These are phyloP conservation scores for Microdon myrmicae DNA, from an alignment of 2,888 invertebrate species.

Conservation along the genomic window DNA sequence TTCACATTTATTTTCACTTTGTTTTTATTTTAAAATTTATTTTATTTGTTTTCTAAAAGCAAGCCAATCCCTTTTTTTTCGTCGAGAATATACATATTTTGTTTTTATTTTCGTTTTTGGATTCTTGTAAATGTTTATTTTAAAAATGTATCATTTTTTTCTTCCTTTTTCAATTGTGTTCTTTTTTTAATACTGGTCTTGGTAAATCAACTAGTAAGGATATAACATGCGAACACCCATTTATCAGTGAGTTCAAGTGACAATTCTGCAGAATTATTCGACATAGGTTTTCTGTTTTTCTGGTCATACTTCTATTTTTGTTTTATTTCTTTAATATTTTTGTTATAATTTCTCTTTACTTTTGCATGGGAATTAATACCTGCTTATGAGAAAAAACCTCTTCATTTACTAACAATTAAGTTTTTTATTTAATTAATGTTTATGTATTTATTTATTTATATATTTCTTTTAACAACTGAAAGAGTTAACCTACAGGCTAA, in stretches of 20 bases:
- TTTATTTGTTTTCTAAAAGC: constrained; percentile 17
- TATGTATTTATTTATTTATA: too few relatives aligned
- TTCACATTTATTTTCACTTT: constrained; percentile 3
- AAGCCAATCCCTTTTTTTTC: not conserved
- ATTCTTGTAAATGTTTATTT: constrained; percentile 9
- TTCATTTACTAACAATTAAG: too few relatives aligned
- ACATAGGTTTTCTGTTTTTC: constrained; percentile 24
- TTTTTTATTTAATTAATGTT: too few relatives aligned
- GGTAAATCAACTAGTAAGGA: too few relatives aligned
- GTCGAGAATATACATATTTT: constrained; percentile 7
- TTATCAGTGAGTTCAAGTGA: too few relatives aligned
- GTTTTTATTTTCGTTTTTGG: constrained; percentile 8
- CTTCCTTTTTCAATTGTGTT: constrained; percentile 6
- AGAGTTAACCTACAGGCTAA: too few relatives aligned
- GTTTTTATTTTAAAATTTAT: constrained; percentile 2
- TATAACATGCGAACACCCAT: too few relatives aligned
- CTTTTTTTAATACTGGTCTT: constrained; percentile 16
- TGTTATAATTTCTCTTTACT: constrained; percentile 2
- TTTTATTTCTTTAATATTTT: constrained; percentile 8
- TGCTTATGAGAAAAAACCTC: too few relatives aligned
- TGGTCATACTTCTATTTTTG: not conserved
- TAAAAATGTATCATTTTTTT: constrained; percentile 23
- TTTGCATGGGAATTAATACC: too few relatives aligned
- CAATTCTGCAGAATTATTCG: too few relatives aligned
- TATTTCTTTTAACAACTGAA: too few relatives aligned